Percentiles rank a stretch among this genome's conserved stretches.
phyloP scores from a whole-genome alignment of 2,888 invertebrate genomes.

The Zaprionus lineosus region DNA sequence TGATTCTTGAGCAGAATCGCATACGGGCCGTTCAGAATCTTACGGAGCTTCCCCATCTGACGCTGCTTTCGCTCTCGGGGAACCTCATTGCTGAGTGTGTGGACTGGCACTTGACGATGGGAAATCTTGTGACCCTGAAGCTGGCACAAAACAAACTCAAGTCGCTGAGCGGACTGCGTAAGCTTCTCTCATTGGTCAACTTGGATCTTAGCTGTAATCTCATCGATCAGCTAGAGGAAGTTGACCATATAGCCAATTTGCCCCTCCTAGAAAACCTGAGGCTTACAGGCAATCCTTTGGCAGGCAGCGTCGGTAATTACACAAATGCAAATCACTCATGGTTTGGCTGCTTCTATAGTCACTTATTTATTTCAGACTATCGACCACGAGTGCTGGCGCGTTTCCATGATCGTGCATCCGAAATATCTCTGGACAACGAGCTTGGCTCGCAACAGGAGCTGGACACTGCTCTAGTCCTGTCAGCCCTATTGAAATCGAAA shows the following conservation, averaged over 20 bases:
- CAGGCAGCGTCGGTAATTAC: constrained; percentile 84
- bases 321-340: too few relatives aligned
- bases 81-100: constrained; percentile 89
- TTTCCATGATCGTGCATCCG: constrained; percentile 91
- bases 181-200: constrained; percentile 92
- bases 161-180: constrained; percentile 88
- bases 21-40: constrained; percentile 89
- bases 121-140: constrained; percentile 93
- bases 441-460: constrained; percentile 93
- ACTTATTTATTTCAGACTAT: constrained; percentile 87
- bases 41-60: constrained; percentile 89
- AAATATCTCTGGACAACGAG: constrained; percentile 94
- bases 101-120: constrained; percentile 92
- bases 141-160: constrained; percentile 92
- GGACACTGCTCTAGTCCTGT: constrained; percentile 94
- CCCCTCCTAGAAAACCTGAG: constrained; percentile 94
- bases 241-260: constrained; percentile 89
- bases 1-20: constrained; percentile 91
- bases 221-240: constrained; percentile 91
- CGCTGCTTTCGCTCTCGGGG: constrained; percentile 90
- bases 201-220: constrained; percentile 94
- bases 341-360: neutral
- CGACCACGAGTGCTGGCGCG: constrained; percentile 94
- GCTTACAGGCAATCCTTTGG: constrained; percentile 94
- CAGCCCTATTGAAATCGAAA: constrained; percentile 88